Conservation (phyloP, 2,113 vertebrate species). For the Machaerirhynchus nigripectus region DNA sequence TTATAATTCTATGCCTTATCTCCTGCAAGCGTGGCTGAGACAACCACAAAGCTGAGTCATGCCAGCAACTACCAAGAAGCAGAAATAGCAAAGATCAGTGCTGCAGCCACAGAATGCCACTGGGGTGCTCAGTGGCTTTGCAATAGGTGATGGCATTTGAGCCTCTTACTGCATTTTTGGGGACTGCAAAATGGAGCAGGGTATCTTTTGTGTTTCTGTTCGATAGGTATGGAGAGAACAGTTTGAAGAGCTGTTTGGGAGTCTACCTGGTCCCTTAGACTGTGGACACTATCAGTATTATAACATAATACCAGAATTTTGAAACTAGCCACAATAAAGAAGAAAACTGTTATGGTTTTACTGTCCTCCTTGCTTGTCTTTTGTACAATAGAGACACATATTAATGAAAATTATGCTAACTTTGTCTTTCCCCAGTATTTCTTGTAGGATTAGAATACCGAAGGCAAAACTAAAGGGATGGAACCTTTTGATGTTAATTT, state of each 20-base stretch:
- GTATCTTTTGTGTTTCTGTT: not conserved
- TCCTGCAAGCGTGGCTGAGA: slow-evolving; percentile 5
- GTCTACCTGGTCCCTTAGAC: not conserved
- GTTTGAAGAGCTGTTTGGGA: not conserved
- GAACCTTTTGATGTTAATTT: not conserved
- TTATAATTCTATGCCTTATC: not conserved
- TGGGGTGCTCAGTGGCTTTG: not conserved
- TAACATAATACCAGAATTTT: not conserved
- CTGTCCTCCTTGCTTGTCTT: not conserved
- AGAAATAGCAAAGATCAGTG: not conserved
- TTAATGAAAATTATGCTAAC: not conserved
- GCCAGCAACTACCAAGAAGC: not conserved
- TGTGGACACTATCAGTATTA: not conserved
- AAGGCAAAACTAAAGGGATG: not conserved
- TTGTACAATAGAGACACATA: not conserved
- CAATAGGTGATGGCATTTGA: not conserved
- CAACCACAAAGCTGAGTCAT: slow-evolving; percentile 31
- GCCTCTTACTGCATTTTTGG: not conserved
- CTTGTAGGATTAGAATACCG: not conserved
- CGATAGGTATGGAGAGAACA: not conserved
- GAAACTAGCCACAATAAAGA: not conserved
- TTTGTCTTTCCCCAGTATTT: not conserved
- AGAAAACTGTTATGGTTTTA: not conserved
- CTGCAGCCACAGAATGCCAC: not conserved
- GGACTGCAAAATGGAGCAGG: not conserved